Evolutionary conservation across 2,797 vertebrate species (phyloP), one percentile per base, ranked within the genome.

Genomic region (Thaleichthys pacificus): DNA sequence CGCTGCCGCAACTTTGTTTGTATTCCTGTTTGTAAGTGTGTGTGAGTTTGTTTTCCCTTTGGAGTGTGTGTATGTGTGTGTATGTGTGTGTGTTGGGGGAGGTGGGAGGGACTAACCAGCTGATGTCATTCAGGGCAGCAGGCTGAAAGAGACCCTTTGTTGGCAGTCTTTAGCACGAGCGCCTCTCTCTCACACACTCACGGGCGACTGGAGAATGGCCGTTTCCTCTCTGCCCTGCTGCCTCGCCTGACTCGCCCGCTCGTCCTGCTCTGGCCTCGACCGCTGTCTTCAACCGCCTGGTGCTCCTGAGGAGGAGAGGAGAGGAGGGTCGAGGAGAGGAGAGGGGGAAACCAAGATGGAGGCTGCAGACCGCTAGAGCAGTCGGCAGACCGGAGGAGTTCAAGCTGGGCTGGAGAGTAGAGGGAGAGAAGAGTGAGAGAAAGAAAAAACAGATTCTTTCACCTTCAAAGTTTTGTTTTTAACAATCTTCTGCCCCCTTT

Each of bases 81-180:
- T 72, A n/a, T 66, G 71, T 75, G 72, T 78, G 80, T 72, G 82
- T 86, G 75, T 80, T 83, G 88, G 84, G 85, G 76, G 79, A 89
- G 82, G 93, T 93, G 94, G 96, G 95, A 93, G 95, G 93, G 89
- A 77, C 89, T 85, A 74, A 64, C 64, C 80, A 79, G 85, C 93
- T 95, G 95, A 96, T 96, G 95, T 96, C 95, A 95, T 82, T 85
- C 93, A 93, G 93, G 91, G 89, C 91, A 91, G 83, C 85, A 83
- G 90, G 91, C 91, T 93, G 94, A 95, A 96, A 93, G 95, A 92
- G 95, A 93, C 94, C 93, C 96, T 97, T 98, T 98, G 97, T 98
- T 97, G 96, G 95, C 94, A 85, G 89, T 87, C 88, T 86, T 65
- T 74, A 92, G 92, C 89, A 85, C 87, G 88, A 91, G 94, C 93